A percentile compares a stretch with the other conserved stretches of the same genome.
Evolutionary conservation across 35 echinoderm and acorn worm genomes (phyloP).

Genomic region (Lytechinus pictus): DNA sequence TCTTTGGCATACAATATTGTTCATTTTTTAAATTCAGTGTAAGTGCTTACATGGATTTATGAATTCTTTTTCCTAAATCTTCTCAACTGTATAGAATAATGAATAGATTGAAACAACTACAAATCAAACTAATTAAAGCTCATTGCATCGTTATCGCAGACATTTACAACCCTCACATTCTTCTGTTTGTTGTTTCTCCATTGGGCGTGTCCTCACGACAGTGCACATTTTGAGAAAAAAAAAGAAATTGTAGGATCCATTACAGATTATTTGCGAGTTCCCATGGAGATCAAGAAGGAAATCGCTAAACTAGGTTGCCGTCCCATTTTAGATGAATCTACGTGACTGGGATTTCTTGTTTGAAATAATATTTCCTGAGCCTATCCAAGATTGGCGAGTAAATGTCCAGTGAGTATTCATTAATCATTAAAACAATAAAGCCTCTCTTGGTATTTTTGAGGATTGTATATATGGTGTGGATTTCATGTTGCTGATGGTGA

Average conservation of each 20-base stretch:
- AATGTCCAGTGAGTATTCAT: not conserved
- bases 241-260: not conserved
- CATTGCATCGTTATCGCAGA: not conserved
- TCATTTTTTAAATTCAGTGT: too few species aligned
- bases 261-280: slow-evolving; percentile 23
- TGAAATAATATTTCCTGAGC: slow-evolving; percentile 9
- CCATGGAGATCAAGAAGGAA: slow-evolving; percentile 36
- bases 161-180: slow-evolving; percentile 1
- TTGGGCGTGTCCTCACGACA: not conserved
- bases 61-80: too few species aligned
- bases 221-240: not conserved
- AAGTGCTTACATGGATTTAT: too few species aligned
- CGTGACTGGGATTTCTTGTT: slow-evolving; percentile 31
- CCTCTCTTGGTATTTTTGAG: not conserved
- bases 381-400: not conserved
- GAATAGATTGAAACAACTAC: not conserved
- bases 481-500: too few species aligned
- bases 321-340: slow-evolving; percentile 25
- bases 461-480: too few species aligned
- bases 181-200: not conserved
- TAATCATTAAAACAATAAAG: not conserved
- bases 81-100: too few species aligned
- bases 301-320: slow-evolving; percentile 30
- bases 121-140: not conserved
- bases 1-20: too few species aligned